Percentiles rank a stretch among this genome's conserved stretches.
phyloP scores from a whole-genome alignment of 2,888 invertebrate genomes.

The Drosophila paranaensis region DNA sequence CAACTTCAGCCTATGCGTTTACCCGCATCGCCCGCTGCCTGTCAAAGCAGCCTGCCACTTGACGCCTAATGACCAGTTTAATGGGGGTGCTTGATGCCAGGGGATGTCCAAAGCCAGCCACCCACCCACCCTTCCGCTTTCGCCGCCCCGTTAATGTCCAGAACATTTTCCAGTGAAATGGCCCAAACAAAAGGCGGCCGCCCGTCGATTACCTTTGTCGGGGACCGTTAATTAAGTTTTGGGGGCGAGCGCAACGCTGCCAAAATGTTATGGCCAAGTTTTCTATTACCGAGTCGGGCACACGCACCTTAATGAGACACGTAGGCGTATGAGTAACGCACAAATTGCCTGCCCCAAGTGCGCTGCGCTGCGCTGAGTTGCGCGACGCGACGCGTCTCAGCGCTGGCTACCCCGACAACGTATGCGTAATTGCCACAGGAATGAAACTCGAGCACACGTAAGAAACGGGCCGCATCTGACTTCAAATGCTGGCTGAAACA shows the following conservation, averaged over 20 bases:
- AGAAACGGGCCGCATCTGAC: slow-evolving; percentile 16
- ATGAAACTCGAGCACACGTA: slow-evolving; percentile 39
- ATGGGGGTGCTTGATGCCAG: slow-evolving; percentile 37
- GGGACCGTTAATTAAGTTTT: slow-evolving; percentile 74
- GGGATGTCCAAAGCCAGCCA: not conserved
- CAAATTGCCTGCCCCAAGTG: slow-evolving; percentile 52
- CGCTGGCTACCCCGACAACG: slow-evolving; percentile 41
- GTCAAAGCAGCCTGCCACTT: slow-evolving; percentile 68
- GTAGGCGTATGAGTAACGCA: slow-evolving; percentile 76
- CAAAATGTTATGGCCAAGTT: slow-evolving; percentile 74
- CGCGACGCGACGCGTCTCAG: not conserved
- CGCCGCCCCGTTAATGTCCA: slow-evolving; percentile 56
- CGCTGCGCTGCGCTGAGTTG: slow-evolving; percentile 4
- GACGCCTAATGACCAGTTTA: slow-evolving; percentile 78
- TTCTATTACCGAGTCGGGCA: slow-evolving; percentile 67
- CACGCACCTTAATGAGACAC: slow-evolving; percentile 71
- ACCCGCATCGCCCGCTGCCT: slow-evolving; percentile 34
- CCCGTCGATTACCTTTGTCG: slow-evolving; percentile 66
- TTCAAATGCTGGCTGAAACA: slow-evolving; percentile 32
- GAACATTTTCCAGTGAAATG: slow-evolving; percentile 70
- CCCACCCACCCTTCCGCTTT: not conserved
- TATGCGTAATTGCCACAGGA: slow-evolving; percentile 46
- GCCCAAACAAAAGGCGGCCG: slow-evolving; percentile 57
- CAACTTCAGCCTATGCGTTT: slow-evolving; percentile 45
- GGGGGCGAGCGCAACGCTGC: slow-evolving; percentile 26